Evolutionary conservation across 2,113 vertebrate genomes (phyloP).

Genomic region (Danio rerio): DNA sequence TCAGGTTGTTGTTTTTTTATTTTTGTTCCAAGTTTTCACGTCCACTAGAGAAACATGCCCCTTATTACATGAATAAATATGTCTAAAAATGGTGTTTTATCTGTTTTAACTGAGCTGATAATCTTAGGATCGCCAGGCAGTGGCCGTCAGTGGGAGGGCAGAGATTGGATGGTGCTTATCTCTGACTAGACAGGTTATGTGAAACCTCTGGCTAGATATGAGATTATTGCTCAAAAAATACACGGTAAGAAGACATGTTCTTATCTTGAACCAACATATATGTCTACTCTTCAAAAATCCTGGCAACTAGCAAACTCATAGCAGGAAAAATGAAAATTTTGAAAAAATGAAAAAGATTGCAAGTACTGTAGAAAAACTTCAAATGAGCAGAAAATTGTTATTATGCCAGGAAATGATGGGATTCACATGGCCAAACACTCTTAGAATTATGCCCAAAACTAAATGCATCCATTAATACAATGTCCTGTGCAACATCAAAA

Average conservation of each 20-base stretch:
- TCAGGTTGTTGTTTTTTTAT: background rate
- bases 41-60: background rate
- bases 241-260: slow-evolving; percentile 15
- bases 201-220: slow-evolving; percentile 23
- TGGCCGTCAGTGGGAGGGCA: background rate
- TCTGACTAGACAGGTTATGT: slow-evolving; percentile 28
- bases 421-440: background rate
- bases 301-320: background rate
- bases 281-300: slow-evolving; percentile 1
- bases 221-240: background rate
- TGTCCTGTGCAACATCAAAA: background rate
- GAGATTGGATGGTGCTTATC: slow-evolving; percentile 16
- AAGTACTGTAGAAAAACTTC: slow-evolving; percentile 14
- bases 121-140: background rate
- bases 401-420: background rate
- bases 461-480: background rate
- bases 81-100: slow-evolving; percentile 14
- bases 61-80: slow-evolving; percentile 2
- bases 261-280: slow-evolving; percentile 39
- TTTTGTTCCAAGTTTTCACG: background rate
- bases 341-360: background rate
- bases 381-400: background rate
- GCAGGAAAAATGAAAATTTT: slow-evolving; percentile 2
- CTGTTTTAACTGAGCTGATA: background rate
- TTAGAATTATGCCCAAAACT: background rate